Evolutionary conservation across 2,113 vertebrate species (phyloP).

Genomic region (Aspiorhynchus laticeps): DNA sequence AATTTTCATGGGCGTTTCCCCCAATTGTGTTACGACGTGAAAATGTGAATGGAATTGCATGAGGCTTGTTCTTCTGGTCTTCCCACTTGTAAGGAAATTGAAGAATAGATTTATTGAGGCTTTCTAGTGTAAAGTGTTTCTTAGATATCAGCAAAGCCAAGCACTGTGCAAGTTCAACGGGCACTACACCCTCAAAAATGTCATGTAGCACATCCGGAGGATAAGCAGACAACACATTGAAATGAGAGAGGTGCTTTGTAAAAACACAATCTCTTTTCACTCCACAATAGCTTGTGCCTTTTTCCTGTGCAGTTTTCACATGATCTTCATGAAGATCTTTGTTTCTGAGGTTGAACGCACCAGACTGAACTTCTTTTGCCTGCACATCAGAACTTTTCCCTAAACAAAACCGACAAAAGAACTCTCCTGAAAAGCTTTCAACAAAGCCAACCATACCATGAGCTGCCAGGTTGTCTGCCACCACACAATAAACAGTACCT

Average conservation of each 20-base stretch:
- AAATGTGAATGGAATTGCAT: background rate
- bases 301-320: background rate
- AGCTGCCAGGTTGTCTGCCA: slow-evolving; percentile 34
- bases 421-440: slow-evolving; percentile 8
- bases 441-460: slow-evolving; percentile 28
- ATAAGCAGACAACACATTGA: background rate
- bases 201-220: background rate
- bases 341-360: background rate
- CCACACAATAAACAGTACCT: slow-evolving; percentile 39
- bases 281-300: background rate
- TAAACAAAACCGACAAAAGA: background rate
- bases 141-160: background rate
- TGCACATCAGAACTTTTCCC: background rate
- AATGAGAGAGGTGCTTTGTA: slow-evolving; percentile 4
- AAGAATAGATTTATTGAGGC: background rate
- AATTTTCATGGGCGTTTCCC: background rate
- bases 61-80: slow-evolving; percentile 24
- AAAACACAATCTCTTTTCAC: slow-evolving; percentile 14
- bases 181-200: slow-evolving; percentile 20
- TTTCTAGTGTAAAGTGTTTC: background rate
- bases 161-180: slow-evolving; percentile 17
- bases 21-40: background rate
- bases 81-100: background rate
- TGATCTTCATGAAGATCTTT: background rate
- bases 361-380: background rate